Evolutionary conservation across 1,140 invertebrate species (phyloP).

Genomic region (Trachymyrmex septentrionalis): DNA sequence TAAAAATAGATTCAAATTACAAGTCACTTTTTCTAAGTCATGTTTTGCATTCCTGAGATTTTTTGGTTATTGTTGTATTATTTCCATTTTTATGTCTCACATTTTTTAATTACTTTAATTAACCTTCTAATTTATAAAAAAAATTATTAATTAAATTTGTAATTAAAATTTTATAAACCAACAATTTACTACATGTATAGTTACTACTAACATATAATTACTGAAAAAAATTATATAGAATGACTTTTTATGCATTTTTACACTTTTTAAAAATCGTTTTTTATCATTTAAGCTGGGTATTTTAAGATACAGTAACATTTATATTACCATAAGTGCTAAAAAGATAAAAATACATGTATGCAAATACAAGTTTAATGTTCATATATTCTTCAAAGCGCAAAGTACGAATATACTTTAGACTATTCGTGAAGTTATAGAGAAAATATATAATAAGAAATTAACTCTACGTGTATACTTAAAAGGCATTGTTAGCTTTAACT

Average conservation of each 20-base stretch:
- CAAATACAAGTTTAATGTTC: slow-evolving; percentile 23
- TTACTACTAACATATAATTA: too few relatives aligned
- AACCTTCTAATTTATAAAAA: slow-evolving; percentile 3
- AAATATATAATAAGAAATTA: slow-evolving; percentile 4
- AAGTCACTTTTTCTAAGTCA: background rate
- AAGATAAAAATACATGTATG: slow-evolving; percentile 12
- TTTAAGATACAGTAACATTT: background rate
- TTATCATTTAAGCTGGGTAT: background rate
- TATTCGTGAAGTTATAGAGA: slow-evolving; percentile 9
- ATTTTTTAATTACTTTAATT: background rate
- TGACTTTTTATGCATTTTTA: background rate
- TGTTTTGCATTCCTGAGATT: background rate
- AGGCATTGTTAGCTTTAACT: slow-evolving; percentile 18
- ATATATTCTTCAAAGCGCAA: slow-evolving; percentile 30
- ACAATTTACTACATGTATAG: background rate
- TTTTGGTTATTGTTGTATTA: background rate
- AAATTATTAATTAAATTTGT: slow-evolving; percentile 17
- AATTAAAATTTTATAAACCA: slow-evolving; percentile 37
- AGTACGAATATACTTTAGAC: background rate
- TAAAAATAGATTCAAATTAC: background rate
- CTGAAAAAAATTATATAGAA: background rate
- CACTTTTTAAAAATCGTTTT: background rate
- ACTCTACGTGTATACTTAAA: background rate
- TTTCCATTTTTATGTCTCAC: background rate
- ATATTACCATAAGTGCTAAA: slow-evolving; percentile 32